Conservation (phyloP, 2,797 vertebrate genomes). For the Poecilia velifera region DNA sequence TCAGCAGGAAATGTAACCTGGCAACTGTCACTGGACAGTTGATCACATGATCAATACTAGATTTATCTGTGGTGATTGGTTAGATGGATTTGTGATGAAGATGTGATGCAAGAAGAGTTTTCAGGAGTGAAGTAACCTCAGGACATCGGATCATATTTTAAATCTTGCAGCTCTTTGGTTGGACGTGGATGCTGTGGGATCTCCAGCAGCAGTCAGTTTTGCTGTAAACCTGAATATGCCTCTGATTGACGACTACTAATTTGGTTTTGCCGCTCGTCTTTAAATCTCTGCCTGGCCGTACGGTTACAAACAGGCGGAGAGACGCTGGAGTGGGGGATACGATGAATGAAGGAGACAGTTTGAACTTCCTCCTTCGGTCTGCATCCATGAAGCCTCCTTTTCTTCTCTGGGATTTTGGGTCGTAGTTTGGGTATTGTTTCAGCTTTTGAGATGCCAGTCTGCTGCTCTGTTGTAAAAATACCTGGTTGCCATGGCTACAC, state of each 20-base stretch:
- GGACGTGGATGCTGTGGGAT: not conserved
- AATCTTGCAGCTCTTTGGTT: not conserved
- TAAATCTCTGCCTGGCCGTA: not conserved
- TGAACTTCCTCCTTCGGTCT: not conserved
- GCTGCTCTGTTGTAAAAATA: no score
- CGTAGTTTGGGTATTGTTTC: not conserved
- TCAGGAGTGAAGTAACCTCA: not conserved
- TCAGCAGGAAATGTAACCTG: not conserved
- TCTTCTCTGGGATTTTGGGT: not conserved
- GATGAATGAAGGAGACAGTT: not conserved
- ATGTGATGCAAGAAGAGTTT: not conserved
- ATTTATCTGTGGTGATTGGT: not conserved
- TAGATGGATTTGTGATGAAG: not conserved
- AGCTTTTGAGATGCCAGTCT: not conserved
- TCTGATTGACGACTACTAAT: not conserved
- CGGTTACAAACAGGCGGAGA: not conserved
- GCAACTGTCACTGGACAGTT: not conserved
- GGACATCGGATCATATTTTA: not conserved
- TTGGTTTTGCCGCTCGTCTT: not conserved
- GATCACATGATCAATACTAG: not conserved
- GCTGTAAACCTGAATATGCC: not conserved
- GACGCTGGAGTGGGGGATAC: not conserved
- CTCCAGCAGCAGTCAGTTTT: not conserved
- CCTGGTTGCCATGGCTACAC: not conserved
- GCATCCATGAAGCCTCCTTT: not conserved